These are phyloP conservation scores for Scomber japonicus DNA, from an alignment of 2,113 vertebrate species.

Conservation along the genomic window DNA sequence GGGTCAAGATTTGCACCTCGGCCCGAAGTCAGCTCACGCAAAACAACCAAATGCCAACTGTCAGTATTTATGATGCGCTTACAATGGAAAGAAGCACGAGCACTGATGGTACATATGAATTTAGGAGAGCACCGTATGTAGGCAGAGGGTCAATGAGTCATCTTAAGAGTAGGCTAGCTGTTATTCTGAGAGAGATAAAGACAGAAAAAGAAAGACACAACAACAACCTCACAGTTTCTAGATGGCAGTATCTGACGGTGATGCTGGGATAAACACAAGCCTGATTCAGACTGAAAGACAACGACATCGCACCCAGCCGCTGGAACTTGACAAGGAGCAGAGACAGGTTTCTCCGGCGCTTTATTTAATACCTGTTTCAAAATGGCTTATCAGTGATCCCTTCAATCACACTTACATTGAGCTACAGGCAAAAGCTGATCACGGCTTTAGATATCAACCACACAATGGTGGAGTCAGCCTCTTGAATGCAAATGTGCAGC, in stretches of 20 bases:
- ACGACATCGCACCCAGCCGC: conserved; percentile 13
- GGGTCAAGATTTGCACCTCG: conserved; percentile 8
- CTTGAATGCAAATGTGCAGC: conserved; percentile 58
- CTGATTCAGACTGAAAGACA: conserved; percentile 1
- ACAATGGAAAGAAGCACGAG: not conserved
- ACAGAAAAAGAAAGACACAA: conserved; percentile 14
- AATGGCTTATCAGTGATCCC: conserved; percentile 62
- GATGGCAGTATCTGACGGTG: conserved; percentile 15
- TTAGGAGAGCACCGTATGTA: not conserved
- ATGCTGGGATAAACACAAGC: conserved; percentile 20
- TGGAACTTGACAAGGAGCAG: conserved; percentile 40
- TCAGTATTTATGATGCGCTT: not conserved
- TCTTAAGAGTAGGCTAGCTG: conserved; percentile 7
- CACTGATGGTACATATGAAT: not conserved
- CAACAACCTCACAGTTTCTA: conserved; percentile 39
- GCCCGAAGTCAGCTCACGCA: conserved; percentile 24
- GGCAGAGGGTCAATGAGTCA: not conserved
- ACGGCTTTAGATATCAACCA: conserved; percentile 49
- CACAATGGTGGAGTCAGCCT: conserved; percentile 39
- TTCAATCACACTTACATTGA: conserved; percentile 58
- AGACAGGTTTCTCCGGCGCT: conserved; percentile 26
- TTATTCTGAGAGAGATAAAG: conserved; percentile 21
- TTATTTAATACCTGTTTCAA: conserved; percentile 48
- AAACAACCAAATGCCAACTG: conserved; percentile 44
- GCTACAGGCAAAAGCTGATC: conserved; percentile 56